phyloP scores from a whole-genome alignment of 1,140 invertebrate genomes.

The Palaemon carinicauda region DNA sequence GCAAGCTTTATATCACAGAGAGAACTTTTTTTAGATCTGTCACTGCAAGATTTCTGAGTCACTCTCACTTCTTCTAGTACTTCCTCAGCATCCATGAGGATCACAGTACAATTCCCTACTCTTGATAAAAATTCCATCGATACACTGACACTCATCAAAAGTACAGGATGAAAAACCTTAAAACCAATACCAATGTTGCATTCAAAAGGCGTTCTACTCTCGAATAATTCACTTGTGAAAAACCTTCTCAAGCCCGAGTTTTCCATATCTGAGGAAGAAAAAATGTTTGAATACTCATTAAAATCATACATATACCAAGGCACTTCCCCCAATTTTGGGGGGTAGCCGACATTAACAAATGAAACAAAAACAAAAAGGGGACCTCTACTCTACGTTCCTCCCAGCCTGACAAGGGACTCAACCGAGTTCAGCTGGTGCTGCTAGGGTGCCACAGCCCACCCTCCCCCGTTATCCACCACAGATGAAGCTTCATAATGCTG shows the following conservation, averaged over 20 bases:
- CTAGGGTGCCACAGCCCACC: no score
- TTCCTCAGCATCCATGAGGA: constrained; percentile 21
- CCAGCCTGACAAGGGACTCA: no score
- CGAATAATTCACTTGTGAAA: background rate
- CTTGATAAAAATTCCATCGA: background rate
- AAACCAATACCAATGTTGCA: constrained; percentile 22
- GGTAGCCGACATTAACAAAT: no score
- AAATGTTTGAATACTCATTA: no score
- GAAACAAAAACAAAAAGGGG: no score
- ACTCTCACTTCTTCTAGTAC: constrained; percentile 2
- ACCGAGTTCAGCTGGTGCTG: no score
- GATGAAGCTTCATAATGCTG: no score
- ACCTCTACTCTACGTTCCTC: no score
- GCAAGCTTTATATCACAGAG: constrained; percentile 4
- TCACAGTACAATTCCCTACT: background rate
- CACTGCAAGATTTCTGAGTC: background rate
- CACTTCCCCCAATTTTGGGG: no score
- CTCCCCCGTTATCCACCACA: no score
- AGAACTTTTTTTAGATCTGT: background rate
- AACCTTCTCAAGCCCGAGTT: background rate
- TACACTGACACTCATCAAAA: constrained; percentile 11
- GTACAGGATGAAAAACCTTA: constrained; percentile 35
- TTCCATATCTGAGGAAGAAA: constrained; percentile 12
- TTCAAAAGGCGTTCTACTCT: background rate
- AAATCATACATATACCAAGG: no score